These are phyloP conservation scores for Hapalemur alaotrensis DNA, from an alignment of 2,797 vertebrate species.

Conservation along the genomic window DNA sequence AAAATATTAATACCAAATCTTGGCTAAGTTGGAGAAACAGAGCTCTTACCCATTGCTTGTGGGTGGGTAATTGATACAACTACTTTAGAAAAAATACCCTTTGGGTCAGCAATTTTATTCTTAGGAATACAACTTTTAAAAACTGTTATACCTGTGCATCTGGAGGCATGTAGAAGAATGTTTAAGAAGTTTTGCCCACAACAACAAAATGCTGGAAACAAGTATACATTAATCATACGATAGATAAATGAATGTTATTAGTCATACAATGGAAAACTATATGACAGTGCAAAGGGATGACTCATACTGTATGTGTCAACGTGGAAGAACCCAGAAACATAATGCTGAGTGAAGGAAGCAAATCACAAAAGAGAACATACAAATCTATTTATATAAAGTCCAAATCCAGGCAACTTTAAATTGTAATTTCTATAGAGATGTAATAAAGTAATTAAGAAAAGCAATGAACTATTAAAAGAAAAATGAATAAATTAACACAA, in stretches of 20 bases:
- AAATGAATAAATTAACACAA: neutral
- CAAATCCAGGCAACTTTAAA: neutral
- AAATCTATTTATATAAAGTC: neutral
- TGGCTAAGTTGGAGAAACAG: neutral
- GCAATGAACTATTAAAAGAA: neutral
- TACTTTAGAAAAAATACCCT: conserved; percentile 16
- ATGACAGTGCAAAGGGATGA: neutral
- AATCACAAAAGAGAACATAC: neutral
- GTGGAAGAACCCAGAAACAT: neutral
- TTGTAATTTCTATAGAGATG: neutral
- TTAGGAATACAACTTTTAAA: neutral
- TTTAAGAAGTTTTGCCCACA: neutral
- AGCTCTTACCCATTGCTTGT: neutral
- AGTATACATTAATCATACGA: neutral
- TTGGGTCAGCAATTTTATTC: neutral
- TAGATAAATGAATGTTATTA: neutral
- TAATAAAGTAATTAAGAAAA: neutral
- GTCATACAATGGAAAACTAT: neutral
- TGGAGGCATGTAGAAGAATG: neutral
- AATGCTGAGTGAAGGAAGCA: neutral
- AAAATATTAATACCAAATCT: neutral
- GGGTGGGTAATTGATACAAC: neutral
- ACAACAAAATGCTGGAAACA: neutral
- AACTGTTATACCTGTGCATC: neutral
- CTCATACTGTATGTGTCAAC: neutral